These are phyloP conservation scores for Colletes gigas DNA, from an alignment of 1,140 invertebrate species.

Conservation along the genomic window DNA sequence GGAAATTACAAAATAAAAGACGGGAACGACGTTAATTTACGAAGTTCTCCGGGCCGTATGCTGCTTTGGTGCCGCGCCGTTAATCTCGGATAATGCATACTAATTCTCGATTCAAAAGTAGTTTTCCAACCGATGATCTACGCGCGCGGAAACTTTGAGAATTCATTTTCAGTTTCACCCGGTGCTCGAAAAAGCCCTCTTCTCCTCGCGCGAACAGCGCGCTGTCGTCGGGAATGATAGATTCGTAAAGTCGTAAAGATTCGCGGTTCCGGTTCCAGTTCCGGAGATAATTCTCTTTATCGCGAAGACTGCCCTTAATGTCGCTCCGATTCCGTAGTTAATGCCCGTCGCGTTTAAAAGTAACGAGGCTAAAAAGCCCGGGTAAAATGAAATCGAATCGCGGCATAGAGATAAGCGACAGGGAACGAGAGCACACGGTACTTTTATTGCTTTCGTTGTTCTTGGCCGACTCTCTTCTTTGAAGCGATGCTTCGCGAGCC, in stretches of 20 bases:
- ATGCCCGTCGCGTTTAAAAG: constrained; percentile 16
- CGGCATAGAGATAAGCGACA: constrained; percentile 18
- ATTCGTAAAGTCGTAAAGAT: constrained; percentile 1
- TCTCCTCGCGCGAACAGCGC: background rate
- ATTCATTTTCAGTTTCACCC: no score
- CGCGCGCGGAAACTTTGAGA: background rate
- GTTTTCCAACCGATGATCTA: no score
- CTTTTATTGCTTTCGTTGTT: constrained; percentile 27
- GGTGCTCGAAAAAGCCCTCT: no score
- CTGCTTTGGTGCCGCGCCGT: no score
- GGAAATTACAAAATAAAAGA: no score
- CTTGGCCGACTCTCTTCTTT: background rate
- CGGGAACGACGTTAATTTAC: no score
- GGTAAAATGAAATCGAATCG: constrained; percentile 13
- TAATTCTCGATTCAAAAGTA: no score
- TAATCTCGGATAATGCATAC: no score
- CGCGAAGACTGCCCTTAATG: constrained; percentile 6
- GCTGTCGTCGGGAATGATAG: background rate
- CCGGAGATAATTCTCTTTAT: constrained; percentile 26
- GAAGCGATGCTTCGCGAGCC: background rate
- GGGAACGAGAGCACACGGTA: background rate
- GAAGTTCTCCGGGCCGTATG: no score
- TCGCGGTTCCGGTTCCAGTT: no score
- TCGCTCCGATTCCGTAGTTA: constrained; percentile 6
- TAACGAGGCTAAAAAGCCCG: constrained; percentile 9